Evolutionary conservation across 2,888 invertebrate species (phyloP).

Genomic region (Auanema sp.): DNA sequence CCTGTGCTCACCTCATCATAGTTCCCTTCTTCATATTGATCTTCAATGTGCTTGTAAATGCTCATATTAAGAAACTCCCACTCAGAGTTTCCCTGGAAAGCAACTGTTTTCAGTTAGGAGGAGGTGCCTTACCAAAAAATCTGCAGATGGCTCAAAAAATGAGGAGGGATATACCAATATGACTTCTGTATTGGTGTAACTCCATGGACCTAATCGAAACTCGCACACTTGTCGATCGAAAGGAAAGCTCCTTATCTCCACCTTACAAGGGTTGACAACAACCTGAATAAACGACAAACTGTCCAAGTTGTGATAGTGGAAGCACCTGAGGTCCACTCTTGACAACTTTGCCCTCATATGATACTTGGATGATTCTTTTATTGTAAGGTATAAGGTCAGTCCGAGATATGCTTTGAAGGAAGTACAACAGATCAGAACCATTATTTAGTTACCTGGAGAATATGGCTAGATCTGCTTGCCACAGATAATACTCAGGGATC

Average conservation of each 20-base stretch:
- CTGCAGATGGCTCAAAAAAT: too few species aligned
- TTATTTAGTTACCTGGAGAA: not conserved
- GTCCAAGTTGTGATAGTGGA: not conserved
- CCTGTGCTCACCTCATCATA: not conserved
- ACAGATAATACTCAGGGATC: not conserved
- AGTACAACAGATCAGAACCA: too few species aligned
- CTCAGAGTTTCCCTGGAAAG: not conserved
- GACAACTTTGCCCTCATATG: not conserved
- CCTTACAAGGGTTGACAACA: not conserved
- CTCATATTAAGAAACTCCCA: not conserved
- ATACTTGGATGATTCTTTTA: not conserved
- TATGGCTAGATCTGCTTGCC: not conserved
- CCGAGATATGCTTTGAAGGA: not conserved
- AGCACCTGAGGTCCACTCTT: slow-evolving; percentile 1
- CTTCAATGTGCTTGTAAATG: not conserved
- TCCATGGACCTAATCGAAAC: not conserved
- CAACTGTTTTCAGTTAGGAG: too few species aligned
- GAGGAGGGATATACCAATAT: too few species aligned
- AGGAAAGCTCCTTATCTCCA: not conserved
- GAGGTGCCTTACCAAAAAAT: too few species aligned
- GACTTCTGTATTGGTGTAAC: slow-evolving; percentile 1
- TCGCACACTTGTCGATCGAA: not conserved
- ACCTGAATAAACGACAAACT: not conserved
- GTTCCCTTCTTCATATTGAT: not conserved
- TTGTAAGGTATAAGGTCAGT: not conserved